Evolutionary conservation across 2,888 invertebrate species (phyloP).

Genomic region (Campopleginae sp.): DNA sequence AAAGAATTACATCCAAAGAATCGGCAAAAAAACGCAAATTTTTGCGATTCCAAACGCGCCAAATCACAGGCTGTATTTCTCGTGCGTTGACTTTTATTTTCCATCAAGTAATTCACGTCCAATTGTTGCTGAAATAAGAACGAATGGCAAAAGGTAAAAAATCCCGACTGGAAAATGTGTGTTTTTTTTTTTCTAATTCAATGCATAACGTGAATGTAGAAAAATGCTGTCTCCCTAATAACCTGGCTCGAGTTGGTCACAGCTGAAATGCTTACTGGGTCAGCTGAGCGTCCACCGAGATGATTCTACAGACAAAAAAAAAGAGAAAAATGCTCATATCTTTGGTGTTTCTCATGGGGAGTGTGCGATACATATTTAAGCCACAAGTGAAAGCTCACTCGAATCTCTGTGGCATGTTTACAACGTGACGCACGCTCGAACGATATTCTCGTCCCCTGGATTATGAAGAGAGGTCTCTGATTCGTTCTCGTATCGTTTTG

Average conservation of each 20-base stretch:
- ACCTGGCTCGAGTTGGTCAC: constrained; percentile 74
- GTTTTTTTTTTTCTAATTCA: background rate
- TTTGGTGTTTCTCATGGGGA: constrained; percentile 33
- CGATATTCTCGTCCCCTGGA: constrained; percentile 47
- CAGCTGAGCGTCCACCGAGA: constrained; percentile 72
- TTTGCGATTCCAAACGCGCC: background rate
- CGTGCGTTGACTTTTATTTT: background rate
- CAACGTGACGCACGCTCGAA: constrained; percentile 46
- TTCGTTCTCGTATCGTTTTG: constrained; percentile 40
- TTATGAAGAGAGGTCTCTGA: background rate
- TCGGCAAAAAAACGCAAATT: background rate
- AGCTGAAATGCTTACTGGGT: constrained; percentile 80
- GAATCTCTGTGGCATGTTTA: constrained; percentile 53
- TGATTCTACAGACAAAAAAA: background rate
- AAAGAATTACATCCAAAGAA: background rate
- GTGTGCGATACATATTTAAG: constrained; percentile 60
- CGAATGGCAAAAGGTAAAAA: background rate
- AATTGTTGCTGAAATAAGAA: background rate
- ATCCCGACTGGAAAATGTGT: background rate
- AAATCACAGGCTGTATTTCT: background rate
- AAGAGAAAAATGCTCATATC: constrained; percentile 29
- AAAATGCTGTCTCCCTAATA: constrained; percentile 53
- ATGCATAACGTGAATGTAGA: background rate
- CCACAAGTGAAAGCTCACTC: constrained; percentile 69
- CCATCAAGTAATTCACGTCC: background rate